Base-by-base conservation (phyloP, 2,888 invertebrate genomes). In the Ennomos erosarius region DNA sequence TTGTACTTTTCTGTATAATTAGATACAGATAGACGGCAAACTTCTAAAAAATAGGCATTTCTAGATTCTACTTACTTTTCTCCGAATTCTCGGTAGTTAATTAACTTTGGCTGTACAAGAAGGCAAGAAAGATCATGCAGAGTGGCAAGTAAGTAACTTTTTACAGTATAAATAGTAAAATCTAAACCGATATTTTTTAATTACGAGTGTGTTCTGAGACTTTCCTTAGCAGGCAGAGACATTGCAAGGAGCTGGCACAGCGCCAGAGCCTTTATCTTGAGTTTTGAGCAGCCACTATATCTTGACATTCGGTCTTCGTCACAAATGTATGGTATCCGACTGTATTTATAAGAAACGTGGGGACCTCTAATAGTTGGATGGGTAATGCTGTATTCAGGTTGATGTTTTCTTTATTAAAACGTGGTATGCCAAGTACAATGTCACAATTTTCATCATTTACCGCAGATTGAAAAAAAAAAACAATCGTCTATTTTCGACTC, bases 351-450 rank as follows among this genome's bases (percentile, higher is more conserved):
- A 65, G 67, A 70, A 26, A 68, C 60, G 62, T 68, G 64, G 66
- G 58, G 84, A 42, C 77, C 83, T 69, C 35, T 42, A 49, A 53
- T 67, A 42, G 59, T 60, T 84, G 82, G 84, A 48, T 67, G 64
- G 56, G 60, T 59, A 68, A 63, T 72, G 73, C 76, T 78, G 76
- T 81, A 79, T 82, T 67, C 78, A 67, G 71, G 65, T 76, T 75
- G 78, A 79, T 82, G 84, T 84, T 79, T 81, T 81, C 75, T 78
- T 80, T 78, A 80, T 84, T 79, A 81, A 72, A 76, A 81, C 69
- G 71, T 73, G 73, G 70, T 68, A 74, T 72, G 67, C 5, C 26
- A 64, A 69, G 72, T 57, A 67, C 66, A 55, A 70, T 76, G 75
- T 73, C 71, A 71, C 65, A 40, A 12, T 55, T 39, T 53, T 43